phyloP scores from a whole-genome alignment of 37 sponge, comb jelly and placozoan genomes.

The Haliclona indistincta region DNA sequence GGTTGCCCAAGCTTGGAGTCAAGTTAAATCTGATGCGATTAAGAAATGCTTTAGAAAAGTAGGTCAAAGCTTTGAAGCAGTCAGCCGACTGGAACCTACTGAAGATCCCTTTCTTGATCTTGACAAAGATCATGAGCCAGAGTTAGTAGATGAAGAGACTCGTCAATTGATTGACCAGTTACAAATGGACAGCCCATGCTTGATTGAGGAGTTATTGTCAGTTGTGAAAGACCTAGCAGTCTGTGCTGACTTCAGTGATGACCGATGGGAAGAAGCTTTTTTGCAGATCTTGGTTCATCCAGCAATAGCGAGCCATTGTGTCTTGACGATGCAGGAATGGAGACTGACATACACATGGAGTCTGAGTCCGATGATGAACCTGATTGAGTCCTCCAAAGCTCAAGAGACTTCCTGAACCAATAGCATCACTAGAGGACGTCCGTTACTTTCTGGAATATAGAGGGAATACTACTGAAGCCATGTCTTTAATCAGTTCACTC shows the following conservation, averaged over 20 bases:
- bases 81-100: background rate
- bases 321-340: too few species aligned
- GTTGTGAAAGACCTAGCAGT: background rate
- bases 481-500: too few species aligned
- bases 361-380: too few species aligned
- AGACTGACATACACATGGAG: too few species aligned
- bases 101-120: conserved; percentile 34
- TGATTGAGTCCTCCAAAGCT: background rate
- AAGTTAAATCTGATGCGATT: conserved; percentile 47
- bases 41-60: conserved; percentile 52
- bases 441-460: background rate
- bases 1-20: conserved; percentile 58
- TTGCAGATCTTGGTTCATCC: background rate
- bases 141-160: too few species aligned
- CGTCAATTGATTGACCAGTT: too few species aligned
- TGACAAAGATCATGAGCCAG: conserved; percentile 12
- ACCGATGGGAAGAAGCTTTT: background rate
- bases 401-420: background rate
- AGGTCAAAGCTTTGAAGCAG: conserved; percentile 22
- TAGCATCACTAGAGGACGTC: background rate
- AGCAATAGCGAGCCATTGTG: background rate
- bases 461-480: background rate
- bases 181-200: background rate
- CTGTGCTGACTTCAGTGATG: background rate
- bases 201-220: background rate